A percentile compares a stretch with the other conserved stretches of the same genome.
These are phyloP conservation scores for Cotesia congregata DNA, from an alignment of 2,888 invertebrate species.

Conservation along the genomic window DNA sequence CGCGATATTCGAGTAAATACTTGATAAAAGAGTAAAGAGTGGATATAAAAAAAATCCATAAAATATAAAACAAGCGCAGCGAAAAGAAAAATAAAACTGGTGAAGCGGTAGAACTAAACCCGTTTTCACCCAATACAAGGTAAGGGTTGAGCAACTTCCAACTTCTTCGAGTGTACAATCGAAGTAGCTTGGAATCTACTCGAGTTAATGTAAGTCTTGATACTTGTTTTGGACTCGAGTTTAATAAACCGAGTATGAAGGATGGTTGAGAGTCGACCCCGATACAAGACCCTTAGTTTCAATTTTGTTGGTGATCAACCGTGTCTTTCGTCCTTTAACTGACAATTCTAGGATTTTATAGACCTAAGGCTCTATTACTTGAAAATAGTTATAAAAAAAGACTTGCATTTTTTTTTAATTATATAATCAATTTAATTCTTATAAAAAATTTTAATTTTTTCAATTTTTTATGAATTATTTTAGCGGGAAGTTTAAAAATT, in stretches of 20 bases:
- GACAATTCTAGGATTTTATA: too few species aligned
- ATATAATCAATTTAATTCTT: too few species aligned
- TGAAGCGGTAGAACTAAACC: slow-evolving; percentile 25
- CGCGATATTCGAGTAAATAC: not conserved
- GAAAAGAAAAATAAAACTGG: not conserved
- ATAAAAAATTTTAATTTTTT: too few species aligned
- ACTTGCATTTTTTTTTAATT: too few species aligned
- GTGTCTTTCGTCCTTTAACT: too few species aligned
- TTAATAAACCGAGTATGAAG: not conserved
- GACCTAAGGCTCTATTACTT: too few species aligned
- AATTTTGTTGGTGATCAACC: not conserved
- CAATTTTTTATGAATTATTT: too few species aligned
- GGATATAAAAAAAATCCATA: not conserved
- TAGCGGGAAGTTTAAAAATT: too few species aligned
- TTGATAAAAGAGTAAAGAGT: slow-evolving; percentile 3
- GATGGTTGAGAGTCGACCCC: not conserved
- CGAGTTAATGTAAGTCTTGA: not conserved
- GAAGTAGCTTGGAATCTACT: too few species aligned
- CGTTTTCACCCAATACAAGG: slow-evolving; percentile 33
- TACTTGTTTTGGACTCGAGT: not conserved
- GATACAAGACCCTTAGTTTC: not conserved
- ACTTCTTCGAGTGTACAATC: not conserved
- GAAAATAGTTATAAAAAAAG: too few species aligned
- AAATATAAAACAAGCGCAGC: not conserved
- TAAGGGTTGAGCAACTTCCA: slow-evolving; percentile 31